Conservation (phyloP, 2,888 invertebrate genomes). For the Drosophila sordidapex region DNA sequence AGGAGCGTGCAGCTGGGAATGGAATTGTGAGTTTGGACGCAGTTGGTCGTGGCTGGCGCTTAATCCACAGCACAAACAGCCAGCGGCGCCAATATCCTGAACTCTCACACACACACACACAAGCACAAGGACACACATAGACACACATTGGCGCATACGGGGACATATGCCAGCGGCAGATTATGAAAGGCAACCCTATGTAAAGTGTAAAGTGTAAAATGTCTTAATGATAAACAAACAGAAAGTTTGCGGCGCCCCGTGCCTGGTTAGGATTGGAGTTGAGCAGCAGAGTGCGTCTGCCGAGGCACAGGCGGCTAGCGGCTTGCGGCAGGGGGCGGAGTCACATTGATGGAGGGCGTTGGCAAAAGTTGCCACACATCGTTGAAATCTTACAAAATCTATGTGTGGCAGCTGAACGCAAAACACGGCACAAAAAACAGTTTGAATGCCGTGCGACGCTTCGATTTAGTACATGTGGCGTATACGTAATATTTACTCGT, state of each 20-base stretch:
- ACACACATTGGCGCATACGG: slow-evolving; percentile 30
- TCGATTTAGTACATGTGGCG: slow-evolving; percentile 63
- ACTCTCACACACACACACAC: slow-evolving; percentile 23
- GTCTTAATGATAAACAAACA: slow-evolving; percentile 80
- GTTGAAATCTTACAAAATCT: slow-evolving; percentile 62
- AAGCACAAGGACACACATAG: not conserved
- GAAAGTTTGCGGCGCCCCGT: slow-evolving; percentile 67
- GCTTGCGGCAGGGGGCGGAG: slow-evolving; percentile 4
- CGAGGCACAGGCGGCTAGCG: not conserved
- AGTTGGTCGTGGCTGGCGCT: slow-evolving; percentile 65
- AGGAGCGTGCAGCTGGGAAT: not conserved
- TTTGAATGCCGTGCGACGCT: slow-evolving; percentile 50
- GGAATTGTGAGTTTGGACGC: slow-evolving; percentile 44
- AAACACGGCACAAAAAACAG: slow-evolving; percentile 25
- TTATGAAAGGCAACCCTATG: slow-evolving; percentile 73
- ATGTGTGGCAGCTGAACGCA: slow-evolving; percentile 33
- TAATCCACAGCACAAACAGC: slow-evolving; percentile 76
- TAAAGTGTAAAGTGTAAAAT: slow-evolving; percentile 70
- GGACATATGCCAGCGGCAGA: slow-evolving; percentile 70
- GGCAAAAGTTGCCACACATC: slow-evolving; percentile 47
- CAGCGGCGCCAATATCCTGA: slow-evolving; percentile 75
- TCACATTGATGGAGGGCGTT: slow-evolving; percentile 39
- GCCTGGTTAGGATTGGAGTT: slow-evolving; percentile 62
- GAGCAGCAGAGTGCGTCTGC: slow-evolving; percentile 16
- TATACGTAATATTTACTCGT: slow-evolving; percentile 61